Evolutionary conservation across 2,797 vertebrate genomes (phyloP).

Genomic region (Triplophysa bombifrons): DNA sequence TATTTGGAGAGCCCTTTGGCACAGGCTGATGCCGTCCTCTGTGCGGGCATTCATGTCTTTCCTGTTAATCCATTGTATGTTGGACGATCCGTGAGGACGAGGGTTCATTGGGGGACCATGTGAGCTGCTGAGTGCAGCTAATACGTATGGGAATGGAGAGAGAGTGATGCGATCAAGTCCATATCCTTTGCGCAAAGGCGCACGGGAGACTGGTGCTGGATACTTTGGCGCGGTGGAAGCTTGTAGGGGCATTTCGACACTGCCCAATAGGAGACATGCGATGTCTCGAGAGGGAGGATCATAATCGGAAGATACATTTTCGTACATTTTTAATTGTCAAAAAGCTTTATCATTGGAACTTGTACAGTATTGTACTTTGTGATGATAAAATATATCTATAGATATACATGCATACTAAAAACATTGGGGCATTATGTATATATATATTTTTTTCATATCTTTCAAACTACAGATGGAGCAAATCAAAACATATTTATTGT

Average conservation of each 20-base stretch:
- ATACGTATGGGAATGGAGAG: slow-evolving; percentile 54
- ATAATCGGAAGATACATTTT: neutral
- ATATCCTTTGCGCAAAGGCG: slow-evolving; percentile 59
- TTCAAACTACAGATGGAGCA: neutral
- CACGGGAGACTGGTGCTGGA: slow-evolving; percentile 52
- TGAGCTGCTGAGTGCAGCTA: slow-evolving; percentile 61
- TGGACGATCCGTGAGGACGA: slow-evolving; percentile 71
- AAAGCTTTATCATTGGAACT: neutral
- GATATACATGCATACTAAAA: neutral
- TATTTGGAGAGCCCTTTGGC: slow-evolving; percentile 94
- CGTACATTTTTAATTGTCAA: neutral
- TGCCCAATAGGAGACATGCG: slow-evolving; percentile 61
- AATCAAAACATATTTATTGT: too few species aligned
- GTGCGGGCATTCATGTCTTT: slow-evolving; percentile 88
- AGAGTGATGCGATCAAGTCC: slow-evolving; percentile 67
- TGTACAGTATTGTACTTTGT: neutral
- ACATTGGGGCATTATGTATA: neutral
- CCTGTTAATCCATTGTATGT: slow-evolving; percentile 82
- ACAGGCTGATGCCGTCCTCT: slow-evolving; percentile 89
- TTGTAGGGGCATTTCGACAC: slow-evolving; percentile 51
- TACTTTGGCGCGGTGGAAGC: slow-evolving; percentile 28
- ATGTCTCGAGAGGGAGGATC: slow-evolving; percentile 40
- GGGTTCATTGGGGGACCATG: slow-evolving; percentile 71
- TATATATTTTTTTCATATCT: too few species aligned
- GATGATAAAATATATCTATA: neutral